Conservation (phyloP, 1,140 invertebrate genomes). For the Brachionus plicatilis region DNA sequence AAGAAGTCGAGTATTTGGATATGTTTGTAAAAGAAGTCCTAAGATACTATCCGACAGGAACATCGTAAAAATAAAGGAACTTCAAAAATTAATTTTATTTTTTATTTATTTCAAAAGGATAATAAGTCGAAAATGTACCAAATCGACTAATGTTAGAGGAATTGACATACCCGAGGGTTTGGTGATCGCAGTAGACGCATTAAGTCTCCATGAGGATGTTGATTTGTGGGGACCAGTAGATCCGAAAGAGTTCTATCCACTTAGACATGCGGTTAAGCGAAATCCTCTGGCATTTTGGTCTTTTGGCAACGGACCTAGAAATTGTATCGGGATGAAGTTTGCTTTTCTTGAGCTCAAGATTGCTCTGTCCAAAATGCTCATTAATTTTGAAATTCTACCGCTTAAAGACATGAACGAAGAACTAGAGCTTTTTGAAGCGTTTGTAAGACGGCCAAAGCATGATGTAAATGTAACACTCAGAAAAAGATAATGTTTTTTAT, state of each 20-base stretch:
- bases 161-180: constrained; percentile 49
- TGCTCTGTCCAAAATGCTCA: constrained; percentile 42
- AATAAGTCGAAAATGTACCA: constrained; percentile 46
- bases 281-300: constrained; percentile 48
- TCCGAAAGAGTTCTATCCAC: constrained; percentile 46
- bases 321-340: constrained; percentile 53
- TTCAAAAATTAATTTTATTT: constrained; percentile 43
- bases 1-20: constrained; percentile 22
- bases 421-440: constrained; percentile 28
- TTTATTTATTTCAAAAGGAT: constrained; percentile 45
- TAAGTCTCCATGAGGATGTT: constrained; percentile 50
- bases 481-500: neutral
- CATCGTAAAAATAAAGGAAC: neutral
- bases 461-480: constrained; percentile 16
- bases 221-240: constrained; percentile 49
- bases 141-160: constrained; percentile 45
- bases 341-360: constrained; percentile 50
- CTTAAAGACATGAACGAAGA: constrained; percentile 43
- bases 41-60: neutral
- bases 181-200: constrained; percentile 49
- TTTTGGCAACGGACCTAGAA: constrained; percentile 53
- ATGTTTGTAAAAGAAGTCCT: constrained; percentile 11
- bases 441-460: constrained; percentile 28
- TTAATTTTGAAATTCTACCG: constrained; percentile 41
- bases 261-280: constrained; percentile 46